phyloP scores from a whole-genome alignment of 2,888 invertebrate species.

The Tupiocoris notatus region DNA sequence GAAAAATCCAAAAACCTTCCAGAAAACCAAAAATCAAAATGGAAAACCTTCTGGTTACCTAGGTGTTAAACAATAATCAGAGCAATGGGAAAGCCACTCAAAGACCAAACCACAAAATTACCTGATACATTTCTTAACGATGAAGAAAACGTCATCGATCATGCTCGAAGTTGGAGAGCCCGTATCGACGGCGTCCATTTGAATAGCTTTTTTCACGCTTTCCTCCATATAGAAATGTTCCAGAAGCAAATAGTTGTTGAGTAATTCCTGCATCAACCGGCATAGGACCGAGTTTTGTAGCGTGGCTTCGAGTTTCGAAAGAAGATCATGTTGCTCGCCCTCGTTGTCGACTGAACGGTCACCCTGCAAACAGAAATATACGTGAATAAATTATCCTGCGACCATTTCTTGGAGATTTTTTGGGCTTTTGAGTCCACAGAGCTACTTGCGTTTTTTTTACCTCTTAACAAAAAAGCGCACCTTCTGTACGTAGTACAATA shows the following conservation, averaged over 20 bases:
- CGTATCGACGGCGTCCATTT: constrained; percentile 71
- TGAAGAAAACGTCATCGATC: constrained; percentile 97
- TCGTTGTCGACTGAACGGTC: constrained; percentile 21
- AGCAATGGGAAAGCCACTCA: no score
- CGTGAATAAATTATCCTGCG: no score
- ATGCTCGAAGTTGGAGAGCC: constrained; percentile 81
- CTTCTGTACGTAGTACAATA: no score
- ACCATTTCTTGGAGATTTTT: no score
- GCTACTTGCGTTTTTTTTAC: no score
- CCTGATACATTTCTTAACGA: constrained; percentile 92
- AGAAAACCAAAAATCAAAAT: no score
- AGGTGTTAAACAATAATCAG: no score
- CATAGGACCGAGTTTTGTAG: constrained; percentile 56
- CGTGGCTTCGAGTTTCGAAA: constrained; percentile 52
- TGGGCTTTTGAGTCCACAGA: no score
- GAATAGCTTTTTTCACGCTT: constrained; percentile 87
- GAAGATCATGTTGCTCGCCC: constrained; percentile 55
- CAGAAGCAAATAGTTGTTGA: constrained; percentile 84
- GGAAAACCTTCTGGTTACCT: no score
- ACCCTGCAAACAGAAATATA: constrained; percentile 21
- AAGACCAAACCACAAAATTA: no score
- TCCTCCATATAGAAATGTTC: constrained; percentile 96
- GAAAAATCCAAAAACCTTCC: background rate
- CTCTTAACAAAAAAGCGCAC: no score
- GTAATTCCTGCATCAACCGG: constrained; percentile 74